Evolutionary conservation across 1,140 invertebrate genomes (phyloP), one percentile per base, ranked within the genome.

Genomic region (Chrysopa pallens): DNA sequence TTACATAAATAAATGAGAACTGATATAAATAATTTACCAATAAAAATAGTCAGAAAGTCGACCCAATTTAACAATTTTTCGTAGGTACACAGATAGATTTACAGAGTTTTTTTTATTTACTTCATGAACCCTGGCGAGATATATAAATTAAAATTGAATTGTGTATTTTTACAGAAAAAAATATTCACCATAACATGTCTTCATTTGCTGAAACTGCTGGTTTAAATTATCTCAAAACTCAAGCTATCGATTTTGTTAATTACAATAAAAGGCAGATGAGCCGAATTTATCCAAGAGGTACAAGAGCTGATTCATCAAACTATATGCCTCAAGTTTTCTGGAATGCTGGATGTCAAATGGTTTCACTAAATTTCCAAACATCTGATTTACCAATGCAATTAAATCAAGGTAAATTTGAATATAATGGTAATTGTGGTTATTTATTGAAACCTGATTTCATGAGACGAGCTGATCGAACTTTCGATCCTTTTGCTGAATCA

Each of bases 401-500:
- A 43, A 99, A 99, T 68, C 94, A 98, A 70, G 96, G 96, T 47
- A 99, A 98, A 72, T 99, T 98, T 67, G 96, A 99, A 62, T 95
- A 96, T 59, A 96, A 96, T 59, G 93, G 91, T 14, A 88, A 87
- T 54, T 93, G 79, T 55, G 93, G 95, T 5, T 99, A 96, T 66
- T 67, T 99, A 9, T 67, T 99, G 42, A 99, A 99, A 62, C 95
- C 95, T 2, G 95, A 99, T 64, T 99, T 98, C 68, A 98, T 99
- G 94, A 70, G 95, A 48, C 70, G 94, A 38, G 78, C 85, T 5
- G 96, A 99, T 64, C 72, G 91, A 52, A 88, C 79, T 53, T 99
- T 99, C 61, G 96, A 99, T 68, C 96, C 96, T 0, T 99, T 98
- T 60, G 93, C 95, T 12, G 95, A 99, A 67, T 90, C 89, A 46